Percentiles rank a stretch among this genome's conserved stretches.
Conservation (phyloP, 2,113 vertebrate species). For the Pollimyrus isidori region DNA sequence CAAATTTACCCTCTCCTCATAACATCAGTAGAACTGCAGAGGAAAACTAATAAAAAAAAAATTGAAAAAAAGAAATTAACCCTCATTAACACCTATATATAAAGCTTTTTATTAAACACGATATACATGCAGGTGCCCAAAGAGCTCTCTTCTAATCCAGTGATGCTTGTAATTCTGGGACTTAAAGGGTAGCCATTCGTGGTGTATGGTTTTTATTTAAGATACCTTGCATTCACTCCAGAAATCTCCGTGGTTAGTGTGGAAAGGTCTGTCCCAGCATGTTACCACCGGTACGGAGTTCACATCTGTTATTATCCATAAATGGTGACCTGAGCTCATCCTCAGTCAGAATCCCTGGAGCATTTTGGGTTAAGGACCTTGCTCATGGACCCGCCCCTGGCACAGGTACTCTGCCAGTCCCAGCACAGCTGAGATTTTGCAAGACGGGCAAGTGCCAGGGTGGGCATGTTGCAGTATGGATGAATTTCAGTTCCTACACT, state of each 20-base stretch:
- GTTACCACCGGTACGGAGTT: neutral
- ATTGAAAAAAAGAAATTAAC: neutral
- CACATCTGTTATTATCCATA: neutral
- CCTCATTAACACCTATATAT: neutral
- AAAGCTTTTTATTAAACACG: neutral
- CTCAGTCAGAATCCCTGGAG: neutral
- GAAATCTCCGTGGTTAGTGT: neutral
- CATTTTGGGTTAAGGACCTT: neutral
- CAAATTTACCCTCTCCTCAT: neutral
- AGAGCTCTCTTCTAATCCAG: neutral
- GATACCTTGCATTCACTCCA: neutral
- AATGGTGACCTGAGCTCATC: neutral
- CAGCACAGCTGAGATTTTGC: neutral
- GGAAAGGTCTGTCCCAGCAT: neutral
- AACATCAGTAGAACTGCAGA: neutral
- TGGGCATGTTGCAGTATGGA: neutral
- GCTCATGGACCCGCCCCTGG: neutral
- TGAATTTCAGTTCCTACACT: slow-evolving; percentile 4
- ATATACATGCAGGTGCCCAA: neutral
- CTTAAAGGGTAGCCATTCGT: neutral
- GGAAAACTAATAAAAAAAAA: neutral
- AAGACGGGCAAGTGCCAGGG: neutral
- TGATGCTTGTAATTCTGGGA: neutral
- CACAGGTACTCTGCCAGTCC: neutral
- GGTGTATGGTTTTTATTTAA: neutral